Evolutionary conservation across 2,797 vertebrate species (phyloP).

Genomic region (Premnoplex brunnescens): DNA sequence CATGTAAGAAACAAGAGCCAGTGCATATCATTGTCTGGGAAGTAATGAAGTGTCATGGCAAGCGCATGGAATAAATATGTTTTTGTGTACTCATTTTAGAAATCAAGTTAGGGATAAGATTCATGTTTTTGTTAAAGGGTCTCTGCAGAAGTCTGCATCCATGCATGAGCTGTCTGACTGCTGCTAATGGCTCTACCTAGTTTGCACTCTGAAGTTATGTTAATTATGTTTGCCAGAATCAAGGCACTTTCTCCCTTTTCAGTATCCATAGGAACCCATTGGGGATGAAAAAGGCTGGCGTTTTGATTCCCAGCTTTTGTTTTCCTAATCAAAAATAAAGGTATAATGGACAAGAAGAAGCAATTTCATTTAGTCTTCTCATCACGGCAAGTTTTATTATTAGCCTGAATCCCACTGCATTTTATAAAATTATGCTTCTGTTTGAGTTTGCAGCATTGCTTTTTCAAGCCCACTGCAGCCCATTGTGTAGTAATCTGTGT

Average conservation of each 20-base stretch:
- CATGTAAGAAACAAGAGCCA: not conserved
- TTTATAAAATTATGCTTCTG: conserved; percentile 45
- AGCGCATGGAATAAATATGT: not conserved
- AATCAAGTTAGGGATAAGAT: conserved; percentile 17
- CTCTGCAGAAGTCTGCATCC: not conserved
- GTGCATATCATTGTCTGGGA: not conserved
- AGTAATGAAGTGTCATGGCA: conserved; percentile 22
- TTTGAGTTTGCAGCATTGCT: conserved; percentile 9
- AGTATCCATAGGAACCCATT: conserved; percentile 24
- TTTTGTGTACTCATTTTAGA: conserved; percentile 20
- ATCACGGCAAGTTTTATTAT: conserved; percentile 20
- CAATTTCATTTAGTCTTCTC: conserved; percentile 31
- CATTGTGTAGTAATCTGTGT: not conserved
- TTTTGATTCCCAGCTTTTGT: conserved; percentile 54
- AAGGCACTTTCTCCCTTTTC: conserved; percentile 13
- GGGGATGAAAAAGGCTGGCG: conserved; percentile 9
- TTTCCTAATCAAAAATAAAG: conserved; percentile 50
- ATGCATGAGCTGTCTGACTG: not conserved
- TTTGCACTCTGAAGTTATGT: conserved; percentile 20
- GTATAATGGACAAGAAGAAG: conserved; percentile 15
- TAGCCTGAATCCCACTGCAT: conserved; percentile 6
- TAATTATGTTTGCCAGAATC: conserved; percentile 43
- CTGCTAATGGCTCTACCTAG: not conserved
- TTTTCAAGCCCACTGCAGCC: not conserved
- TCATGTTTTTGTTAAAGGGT: not conserved